Percentiles rank a stretch among this genome's conserved stretches.
Evolutionary conservation across 2,113 vertebrate genomes (phyloP).

Genomic region (Trematocara variabile): DNA sequence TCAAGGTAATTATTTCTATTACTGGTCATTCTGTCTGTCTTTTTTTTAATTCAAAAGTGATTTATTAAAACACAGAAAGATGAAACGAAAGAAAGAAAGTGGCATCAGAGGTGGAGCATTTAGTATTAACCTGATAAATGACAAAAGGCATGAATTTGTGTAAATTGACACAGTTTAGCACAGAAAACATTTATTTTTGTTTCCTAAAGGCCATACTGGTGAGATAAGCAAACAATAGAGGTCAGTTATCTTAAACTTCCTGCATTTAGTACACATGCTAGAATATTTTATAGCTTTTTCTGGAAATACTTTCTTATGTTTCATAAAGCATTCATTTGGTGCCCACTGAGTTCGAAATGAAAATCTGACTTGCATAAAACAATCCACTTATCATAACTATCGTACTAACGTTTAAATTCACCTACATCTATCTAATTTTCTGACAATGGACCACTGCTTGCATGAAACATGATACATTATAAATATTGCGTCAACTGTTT

Average conservation of each 20-base stretch:
- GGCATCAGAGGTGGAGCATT: neutral
- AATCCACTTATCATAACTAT: neutral
- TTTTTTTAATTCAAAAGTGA: neutral
- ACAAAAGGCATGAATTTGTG: neutral
- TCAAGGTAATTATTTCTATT: neutral
- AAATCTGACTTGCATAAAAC: neutral
- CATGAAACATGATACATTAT: neutral
- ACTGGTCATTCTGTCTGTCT: neutral
- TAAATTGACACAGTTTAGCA: neutral
- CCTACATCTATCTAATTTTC: neutral
- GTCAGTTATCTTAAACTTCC: neutral
- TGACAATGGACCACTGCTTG: neutral
- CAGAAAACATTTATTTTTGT: neutral
- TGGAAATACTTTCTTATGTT: neutral
- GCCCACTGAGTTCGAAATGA: neutral
- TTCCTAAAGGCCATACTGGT: neutral
- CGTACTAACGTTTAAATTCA: neutral
- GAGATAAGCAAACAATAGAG: neutral
- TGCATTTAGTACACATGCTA: neutral
- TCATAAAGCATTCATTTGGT: neutral
- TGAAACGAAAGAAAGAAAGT: neutral
- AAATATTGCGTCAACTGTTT: neutral
- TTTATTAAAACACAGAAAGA: neutral
- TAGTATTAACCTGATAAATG: neutral
- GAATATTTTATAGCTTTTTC: neutral